Evolutionary conservation across 2,888 invertebrate species (phyloP).

Genomic region (Ganaspis brasiliensis): DNA sequence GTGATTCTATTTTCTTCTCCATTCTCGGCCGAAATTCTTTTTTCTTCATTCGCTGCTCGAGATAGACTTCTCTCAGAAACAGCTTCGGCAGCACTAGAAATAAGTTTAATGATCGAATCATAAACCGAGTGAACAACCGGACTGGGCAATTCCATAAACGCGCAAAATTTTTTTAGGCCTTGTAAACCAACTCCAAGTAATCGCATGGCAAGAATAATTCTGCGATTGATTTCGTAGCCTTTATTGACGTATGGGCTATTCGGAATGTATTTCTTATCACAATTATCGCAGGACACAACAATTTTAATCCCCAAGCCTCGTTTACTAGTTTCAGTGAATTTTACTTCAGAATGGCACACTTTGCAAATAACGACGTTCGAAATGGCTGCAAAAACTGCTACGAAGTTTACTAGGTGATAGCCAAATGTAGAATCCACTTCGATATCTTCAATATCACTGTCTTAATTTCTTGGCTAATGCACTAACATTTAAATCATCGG

Average conservation of each 20-base stretch:
- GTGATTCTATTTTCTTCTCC: constrained; percentile 36
- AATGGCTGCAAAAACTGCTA: constrained; percentile 59
- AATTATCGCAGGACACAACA: constrained; percentile 58
- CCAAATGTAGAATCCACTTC: constrained; percentile 55
- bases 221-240: constrained; percentile 60
- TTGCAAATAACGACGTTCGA: constrained; percentile 60
- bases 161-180: constrained; percentile 57
- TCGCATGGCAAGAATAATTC: constrained; percentile 59
- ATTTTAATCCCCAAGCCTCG: constrained; percentile 62
- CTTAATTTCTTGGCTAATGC: constrained; percentile 59
- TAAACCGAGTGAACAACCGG: constrained; percentile 56
- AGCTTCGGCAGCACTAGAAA: constrained; percentile 30
- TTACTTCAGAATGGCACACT: constrained; percentile 59
- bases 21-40: constrained; percentile 36
- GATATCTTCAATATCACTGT: constrained; percentile 51
- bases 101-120: constrained; percentile 34
- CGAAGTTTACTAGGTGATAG: constrained; percentile 60
- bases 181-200: constrained; percentile 57
- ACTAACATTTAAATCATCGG: constrained; percentile 46
- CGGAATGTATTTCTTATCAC: constrained; percentile 44
- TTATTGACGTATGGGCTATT: constrained; percentile 42
- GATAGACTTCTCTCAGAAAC: constrained; percentile 25
- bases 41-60: constrained; percentile 47
- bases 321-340: constrained; percentile 57
- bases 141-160: constrained; percentile 58